phyloP scores from a whole-genome alignment of 2,888 invertebrate genomes.

The Tenthredo amoena region DNA sequence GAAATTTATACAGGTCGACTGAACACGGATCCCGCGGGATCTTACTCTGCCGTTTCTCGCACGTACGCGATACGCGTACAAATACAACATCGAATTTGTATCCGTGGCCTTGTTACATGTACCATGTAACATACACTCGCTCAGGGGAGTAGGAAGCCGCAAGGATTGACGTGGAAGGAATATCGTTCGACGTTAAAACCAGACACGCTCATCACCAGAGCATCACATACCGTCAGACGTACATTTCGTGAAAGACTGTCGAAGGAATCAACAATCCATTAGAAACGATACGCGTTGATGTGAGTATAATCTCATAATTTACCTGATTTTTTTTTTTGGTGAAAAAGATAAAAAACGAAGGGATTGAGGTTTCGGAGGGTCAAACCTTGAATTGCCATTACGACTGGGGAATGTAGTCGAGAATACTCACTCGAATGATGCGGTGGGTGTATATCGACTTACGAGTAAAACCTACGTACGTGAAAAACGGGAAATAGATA shows the following conservation, averaged over 20 bases:
- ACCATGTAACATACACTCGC: neutral
- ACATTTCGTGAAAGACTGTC: neutral
- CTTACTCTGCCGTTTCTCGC: neutral
- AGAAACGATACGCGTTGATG: neutral
- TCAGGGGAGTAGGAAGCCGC: neutral
- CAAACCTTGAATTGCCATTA: too few relatives aligned
- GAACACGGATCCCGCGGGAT: constrained; percentile 33
- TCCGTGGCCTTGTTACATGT: neutral
- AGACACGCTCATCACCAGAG: neutral
- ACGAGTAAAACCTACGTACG: neutral
- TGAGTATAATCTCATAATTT: neutral
- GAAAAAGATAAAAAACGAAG: neutral
- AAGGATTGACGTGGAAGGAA: constrained; percentile 16
- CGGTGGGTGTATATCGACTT: neutral
- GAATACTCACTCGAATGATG: neutral
- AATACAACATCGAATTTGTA: constrained; percentile 24
- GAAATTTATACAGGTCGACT: constrained; percentile 45
- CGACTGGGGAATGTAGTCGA: too few relatives aligned
- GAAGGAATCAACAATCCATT: neutral
- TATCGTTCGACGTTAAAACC: neutral
- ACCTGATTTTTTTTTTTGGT: neutral
- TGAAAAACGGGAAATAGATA: neutral
- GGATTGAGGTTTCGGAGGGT: neutral
- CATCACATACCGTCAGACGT: neutral
- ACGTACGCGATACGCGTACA: neutral